Percentiles rank a stretch among this genome's conserved stretches.
Conservation (phyloP, 2,797 vertebrate species). For the Typhlichthys eigenmanni region DNA sequence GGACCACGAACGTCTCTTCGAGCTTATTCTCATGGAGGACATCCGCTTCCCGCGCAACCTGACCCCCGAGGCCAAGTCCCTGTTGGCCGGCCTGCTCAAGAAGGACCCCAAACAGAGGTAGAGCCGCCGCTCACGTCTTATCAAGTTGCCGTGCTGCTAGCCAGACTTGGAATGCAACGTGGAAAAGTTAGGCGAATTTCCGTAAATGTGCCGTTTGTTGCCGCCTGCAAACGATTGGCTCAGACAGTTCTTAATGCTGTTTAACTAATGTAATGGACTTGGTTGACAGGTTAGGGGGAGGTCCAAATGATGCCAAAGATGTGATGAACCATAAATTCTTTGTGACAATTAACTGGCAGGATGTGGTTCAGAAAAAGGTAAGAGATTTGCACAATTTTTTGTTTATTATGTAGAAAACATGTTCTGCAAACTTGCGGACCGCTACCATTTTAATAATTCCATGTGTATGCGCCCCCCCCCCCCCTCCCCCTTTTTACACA, state of each 20-base stretch:
- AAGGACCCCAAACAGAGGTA: constrained; percentile 90
- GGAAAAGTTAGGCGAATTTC: too few relatives aligned
- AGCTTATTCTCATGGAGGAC: constrained; percentile 90
- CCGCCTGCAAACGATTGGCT: too few relatives aligned
- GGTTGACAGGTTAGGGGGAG: constrained; percentile 83
- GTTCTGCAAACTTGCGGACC: background rate
- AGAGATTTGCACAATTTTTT: constrained; percentile 2
- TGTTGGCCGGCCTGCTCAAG: constrained; percentile 84
- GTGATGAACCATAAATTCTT: constrained; percentile 91
- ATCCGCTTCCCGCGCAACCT: constrained; percentile 86
- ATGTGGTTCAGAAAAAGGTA: constrained; percentile 87
- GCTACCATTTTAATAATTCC: too few relatives aligned
- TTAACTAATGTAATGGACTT: constrained; percentile 10
- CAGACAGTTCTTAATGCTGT: too few relatives aligned
- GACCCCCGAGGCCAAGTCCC: constrained; percentile 80
- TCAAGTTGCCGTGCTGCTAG: too few relatives aligned
- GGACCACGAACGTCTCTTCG: constrained; percentile 88
- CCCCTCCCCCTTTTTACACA: background rate
- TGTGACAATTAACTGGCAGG: constrained; percentile 83
- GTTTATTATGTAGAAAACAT: background rate
- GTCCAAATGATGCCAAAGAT: constrained; percentile 85
- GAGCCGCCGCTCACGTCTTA: background rate
- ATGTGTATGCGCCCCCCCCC: background rate
- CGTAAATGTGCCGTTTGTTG: too few relatives aligned
- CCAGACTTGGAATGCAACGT: too few relatives aligned